Base-by-base conservation (phyloP, 1,140 invertebrate species). In the Diachasma alloeum region DNA sequence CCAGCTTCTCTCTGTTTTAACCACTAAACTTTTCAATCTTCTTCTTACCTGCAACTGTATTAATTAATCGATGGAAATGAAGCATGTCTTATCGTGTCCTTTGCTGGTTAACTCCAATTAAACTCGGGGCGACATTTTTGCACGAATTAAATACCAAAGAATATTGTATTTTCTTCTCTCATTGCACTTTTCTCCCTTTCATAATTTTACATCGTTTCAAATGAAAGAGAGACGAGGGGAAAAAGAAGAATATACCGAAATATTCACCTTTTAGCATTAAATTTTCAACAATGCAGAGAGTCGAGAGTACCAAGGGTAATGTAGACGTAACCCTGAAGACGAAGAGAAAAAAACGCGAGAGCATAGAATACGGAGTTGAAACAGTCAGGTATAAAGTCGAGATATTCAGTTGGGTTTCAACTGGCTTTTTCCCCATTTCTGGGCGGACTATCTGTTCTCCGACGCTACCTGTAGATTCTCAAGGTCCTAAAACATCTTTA, bases 11-110 rank as follows among this genome's bases (percentile, higher is more conserved):
- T 44, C 17, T 24, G 17, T 48, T 53, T 10, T 69, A 68, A n/a
- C 68, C 44, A 69, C 17, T 31, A 37, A 26, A 39, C 4, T 31
- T 31, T 63, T 63, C 15, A 56, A 56, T 56, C 19, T 56, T 56
- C 17, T 19, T 19, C 19, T 68, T 39, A 37, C 36, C 31, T 42
- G n/a, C 11, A 19, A 39, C 66, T 37, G 31, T 19, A 17, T 17
- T 37, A 36, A 68, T 68, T 68, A 68, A 68, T 68, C 66, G 66
- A 39, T 39, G 31, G 26, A 68, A 68, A 68, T 39, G 66, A 68
- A 36, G 66, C 17, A 19, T 68, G 36, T 37, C 66, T 8, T 39
- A n/a, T 8, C n/a, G 6, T 39, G 15, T 68, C 39, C 36, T 10
- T 5, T 31, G 26, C 31, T 19, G 36, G 36, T 68, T 17, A 68